These are phyloP conservation scores for Siniperca undulata DNA, from an alignment of 2,797 vertebrate species.

Conservation along the genomic window DNA sequence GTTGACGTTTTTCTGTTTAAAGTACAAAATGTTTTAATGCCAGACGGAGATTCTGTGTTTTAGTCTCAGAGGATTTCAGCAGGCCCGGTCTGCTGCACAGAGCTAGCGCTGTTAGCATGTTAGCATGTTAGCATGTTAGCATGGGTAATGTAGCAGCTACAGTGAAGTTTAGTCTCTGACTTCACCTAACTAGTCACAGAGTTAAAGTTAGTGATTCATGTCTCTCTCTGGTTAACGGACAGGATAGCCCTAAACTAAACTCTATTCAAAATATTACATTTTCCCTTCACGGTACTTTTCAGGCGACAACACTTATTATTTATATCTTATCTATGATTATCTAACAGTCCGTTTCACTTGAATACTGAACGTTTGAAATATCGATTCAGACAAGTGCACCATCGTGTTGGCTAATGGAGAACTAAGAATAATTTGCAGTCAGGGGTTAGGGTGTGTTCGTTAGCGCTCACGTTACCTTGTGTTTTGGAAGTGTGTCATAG, in stretches of 20 bases:
- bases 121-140: constrained; percentile 51
- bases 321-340: no score
- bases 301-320: no score
- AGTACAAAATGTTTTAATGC: no score
- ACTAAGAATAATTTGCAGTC: background rate
- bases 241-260: no score
- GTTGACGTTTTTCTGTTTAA: background rate
- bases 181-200: background rate
- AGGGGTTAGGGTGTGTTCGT: no score
- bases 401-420: background rate
- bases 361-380: background rate
- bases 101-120: constrained; percentile 31
- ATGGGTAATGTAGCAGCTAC: background rate
- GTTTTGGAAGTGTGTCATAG: background rate
- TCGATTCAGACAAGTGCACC: no score
- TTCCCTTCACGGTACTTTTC: background rate
- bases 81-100: constrained; percentile 18
- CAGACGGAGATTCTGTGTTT: background rate
- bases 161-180: constrained; percentile 1
- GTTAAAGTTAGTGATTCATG: background rate
- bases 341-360: background rate
- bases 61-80: constrained; percentile 36
- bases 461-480: background rate
- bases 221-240: no score
- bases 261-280: background rate